Conservation (phyloP, 2,888 invertebrate species). For the Acleris emargana region DNA sequence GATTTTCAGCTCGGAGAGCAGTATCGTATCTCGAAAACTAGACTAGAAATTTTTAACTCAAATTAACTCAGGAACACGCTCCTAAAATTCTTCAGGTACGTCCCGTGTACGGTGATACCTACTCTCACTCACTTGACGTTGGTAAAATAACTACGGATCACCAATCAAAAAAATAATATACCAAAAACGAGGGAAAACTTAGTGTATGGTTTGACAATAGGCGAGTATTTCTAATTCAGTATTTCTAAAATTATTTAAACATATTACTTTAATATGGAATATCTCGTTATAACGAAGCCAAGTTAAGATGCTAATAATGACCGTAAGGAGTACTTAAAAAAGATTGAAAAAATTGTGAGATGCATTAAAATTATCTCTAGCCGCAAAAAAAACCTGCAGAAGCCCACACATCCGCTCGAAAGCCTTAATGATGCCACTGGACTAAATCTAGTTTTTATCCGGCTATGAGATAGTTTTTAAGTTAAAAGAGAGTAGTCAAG, state of each 20-base stretch:
- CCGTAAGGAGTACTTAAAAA: constrained; percentile 20
- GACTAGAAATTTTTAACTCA: too few species aligned
- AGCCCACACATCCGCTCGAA: constrained; percentile 36
- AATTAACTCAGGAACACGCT: too few species aligned
- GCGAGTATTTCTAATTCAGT: too few species aligned
- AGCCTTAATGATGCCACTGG: constrained; percentile 36
- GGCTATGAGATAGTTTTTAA: constrained; percentile 16
- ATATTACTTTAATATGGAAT: constrained; percentile 4
- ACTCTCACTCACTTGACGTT: too few species aligned
- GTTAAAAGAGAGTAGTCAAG: constrained; percentile 5
- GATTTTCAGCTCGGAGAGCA: too few species aligned
- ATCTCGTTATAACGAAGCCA: constrained; percentile 22
- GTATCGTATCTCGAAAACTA: too few species aligned
- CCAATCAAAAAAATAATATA: too few species aligned
- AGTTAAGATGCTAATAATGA: constrained; percentile 23
- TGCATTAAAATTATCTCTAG: constrained; percentile 33
- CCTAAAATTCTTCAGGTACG: too few species aligned
- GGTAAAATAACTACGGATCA: too few species aligned
- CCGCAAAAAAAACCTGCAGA: constrained; percentile 29
- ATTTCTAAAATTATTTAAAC: neutral
- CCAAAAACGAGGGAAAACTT: too few species aligned
- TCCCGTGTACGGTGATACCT: too few species aligned
- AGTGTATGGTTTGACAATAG: too few species aligned
- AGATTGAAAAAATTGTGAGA: constrained; percentile 28
- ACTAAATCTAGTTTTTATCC: constrained; percentile 36